Percentiles rank a stretch among this genome's conserved stretches.
Conservation (phyloP, 1,140 invertebrate species). For the Brachionus asplanchnoidis region DNA sequence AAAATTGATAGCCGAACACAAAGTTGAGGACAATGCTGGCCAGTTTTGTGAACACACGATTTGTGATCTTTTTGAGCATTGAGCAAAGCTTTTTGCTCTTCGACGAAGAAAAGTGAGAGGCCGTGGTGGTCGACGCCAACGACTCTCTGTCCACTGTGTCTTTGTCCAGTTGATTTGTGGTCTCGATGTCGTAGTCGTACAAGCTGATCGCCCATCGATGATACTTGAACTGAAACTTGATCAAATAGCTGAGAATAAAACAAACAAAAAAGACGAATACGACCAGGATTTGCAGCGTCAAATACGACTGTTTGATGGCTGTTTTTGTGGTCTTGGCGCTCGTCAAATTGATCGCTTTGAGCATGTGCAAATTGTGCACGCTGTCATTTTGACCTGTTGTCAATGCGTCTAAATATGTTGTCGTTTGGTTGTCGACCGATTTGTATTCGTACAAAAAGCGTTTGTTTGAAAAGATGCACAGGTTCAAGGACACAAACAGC, state of each 20-base stretch:
- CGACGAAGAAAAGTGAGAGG: conserved; percentile 15
- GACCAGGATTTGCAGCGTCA: conserved; percentile 17
- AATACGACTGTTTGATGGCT: conserved; percentile 33
- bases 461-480: conserved; percentile 15
- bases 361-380: no score
- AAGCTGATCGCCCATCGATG: conserved; percentile 3
- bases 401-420: no score
- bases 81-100: neutral
- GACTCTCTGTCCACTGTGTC: neutral
- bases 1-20: conserved; percentile 25
- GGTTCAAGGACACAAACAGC: neutral
- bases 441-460: neutral
- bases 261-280: conserved; percentile 34
- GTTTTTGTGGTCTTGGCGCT: neutral
- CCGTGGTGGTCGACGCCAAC: conserved; percentile 10
- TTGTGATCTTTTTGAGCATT: neutral
- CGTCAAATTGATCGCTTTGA: no score
- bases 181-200: conserved; percentile 18
- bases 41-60: conserved; percentile 18
- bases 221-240: conserved; percentile 39
- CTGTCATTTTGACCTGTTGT: neutral
- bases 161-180: neutral
- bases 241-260: conserved; percentile 38
- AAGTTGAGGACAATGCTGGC: conserved; percentile 19
- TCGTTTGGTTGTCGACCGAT: neutral